Conservation (phyloP, 2,888 invertebrate genomes). For the Epinotia brunnichana region DNA sequence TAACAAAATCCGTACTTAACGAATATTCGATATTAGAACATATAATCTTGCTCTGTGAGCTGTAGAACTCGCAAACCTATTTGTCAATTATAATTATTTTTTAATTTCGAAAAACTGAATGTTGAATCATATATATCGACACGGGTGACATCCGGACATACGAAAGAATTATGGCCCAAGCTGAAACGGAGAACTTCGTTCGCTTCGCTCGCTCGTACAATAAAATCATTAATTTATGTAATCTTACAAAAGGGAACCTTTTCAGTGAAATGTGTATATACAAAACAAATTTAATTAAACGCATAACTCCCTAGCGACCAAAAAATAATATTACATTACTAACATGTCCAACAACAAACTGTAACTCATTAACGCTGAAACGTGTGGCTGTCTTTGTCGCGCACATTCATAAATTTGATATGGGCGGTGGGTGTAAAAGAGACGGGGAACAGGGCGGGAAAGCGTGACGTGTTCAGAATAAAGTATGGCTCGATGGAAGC, state of each 20-base stretch:
- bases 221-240: not conserved
- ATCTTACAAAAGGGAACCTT: constrained; percentile 17
- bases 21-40: no score
- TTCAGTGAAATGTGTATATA: constrained; percentile 20
- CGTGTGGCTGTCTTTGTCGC: constrained; percentile 52
- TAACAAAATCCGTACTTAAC: no score
- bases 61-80: no score
- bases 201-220: no score
- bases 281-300: constrained; percentile 40
- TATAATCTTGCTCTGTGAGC: no score
- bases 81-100: no score
- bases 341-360: constrained; percentile 46
- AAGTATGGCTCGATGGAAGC: constrained; percentile 59
- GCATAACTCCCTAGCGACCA: constrained; percentile 22
- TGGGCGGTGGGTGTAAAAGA: constrained; percentile 36
- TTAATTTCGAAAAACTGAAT: no score
- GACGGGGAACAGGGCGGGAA: constrained; percentile 45
- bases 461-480: constrained; percentile 63
- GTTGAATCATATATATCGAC: no score
- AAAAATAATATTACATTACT: constrained; percentile 45
- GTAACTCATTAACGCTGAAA: constrained; percentile 51
- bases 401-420: constrained; percentile 54
- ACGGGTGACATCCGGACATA: no score
- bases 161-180: no score
- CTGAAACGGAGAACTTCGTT: no score